A percentile compares a stretch with the other conserved stretches of the same genome.
Evolutionary conservation across 2,797 vertebrate species (phyloP).

Genomic region (Sebastes variabilis): DNA sequence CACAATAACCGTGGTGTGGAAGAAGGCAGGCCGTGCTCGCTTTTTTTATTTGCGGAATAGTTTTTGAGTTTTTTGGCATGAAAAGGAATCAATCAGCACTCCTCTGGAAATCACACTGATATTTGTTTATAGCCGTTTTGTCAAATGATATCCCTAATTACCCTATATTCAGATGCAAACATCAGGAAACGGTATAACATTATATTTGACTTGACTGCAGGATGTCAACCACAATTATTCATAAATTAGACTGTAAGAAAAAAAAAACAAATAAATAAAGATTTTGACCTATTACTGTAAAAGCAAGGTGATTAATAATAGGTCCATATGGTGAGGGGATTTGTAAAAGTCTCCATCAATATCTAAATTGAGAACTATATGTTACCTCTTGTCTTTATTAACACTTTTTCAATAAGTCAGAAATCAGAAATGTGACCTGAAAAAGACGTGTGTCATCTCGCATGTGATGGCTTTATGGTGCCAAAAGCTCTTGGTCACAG

Average conservation of each 20-base stretch:
- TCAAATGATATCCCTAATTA: conserved; percentile 42
- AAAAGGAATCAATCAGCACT: conserved; percentile 16
- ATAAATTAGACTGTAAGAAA: conserved; percentile 40
- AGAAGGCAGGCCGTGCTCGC: background rate
- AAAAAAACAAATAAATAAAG: conserved; percentile 12
- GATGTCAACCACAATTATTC: background rate
- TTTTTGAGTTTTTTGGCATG: background rate
- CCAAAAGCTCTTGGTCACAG: conserved; percentile 36
- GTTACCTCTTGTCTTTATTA: background rate
- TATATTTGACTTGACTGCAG: background rate
- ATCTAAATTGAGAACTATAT: background rate
- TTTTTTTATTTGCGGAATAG: conserved; percentile 17
- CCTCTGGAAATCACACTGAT: conserved; percentile 33
- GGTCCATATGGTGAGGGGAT: too few relatives aligned
- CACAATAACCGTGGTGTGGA: background rate
- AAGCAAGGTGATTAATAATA: background rate
- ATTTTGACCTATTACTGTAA: background rate
- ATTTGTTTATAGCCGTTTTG: conserved; percentile 49
- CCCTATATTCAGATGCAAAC: conserved; percentile 2
- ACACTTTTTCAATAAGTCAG: conserved; percentile 1
- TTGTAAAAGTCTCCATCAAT: background rate
- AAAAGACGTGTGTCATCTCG: conserved; percentile 24
- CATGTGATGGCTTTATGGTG: conserved; percentile 2
- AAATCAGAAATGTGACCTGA: conserved; percentile 36
- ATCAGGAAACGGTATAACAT: background rate